Evolutionary conservation across 1,140 invertebrate genomes (phyloP), one percentile per base, ranked within the genome.

Genomic region (Drosophila funebris): DNA sequence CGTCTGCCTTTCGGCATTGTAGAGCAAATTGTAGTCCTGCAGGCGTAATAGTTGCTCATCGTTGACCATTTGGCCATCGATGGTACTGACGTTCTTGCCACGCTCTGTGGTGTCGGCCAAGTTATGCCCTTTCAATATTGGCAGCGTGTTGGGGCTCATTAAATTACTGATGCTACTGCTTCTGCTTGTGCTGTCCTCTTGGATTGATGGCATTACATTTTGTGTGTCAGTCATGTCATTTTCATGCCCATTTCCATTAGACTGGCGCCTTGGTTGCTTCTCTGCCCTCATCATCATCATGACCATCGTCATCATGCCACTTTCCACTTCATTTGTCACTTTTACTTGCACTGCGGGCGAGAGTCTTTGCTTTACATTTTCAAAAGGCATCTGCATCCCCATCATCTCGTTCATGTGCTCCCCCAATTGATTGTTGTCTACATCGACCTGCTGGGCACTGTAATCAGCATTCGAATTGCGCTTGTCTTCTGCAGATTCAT

Each of bases 251-350:
- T 75, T 70, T 57, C 48, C 62, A 57, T 77, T 67, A 54, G 43
- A 31, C 50, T 29, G 50, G 22, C 31, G 41, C 46, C 57, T 27
- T 20, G 27, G 44, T 27, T n/a, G 48, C 18, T 61, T 13, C 48
- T 57, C 27, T 24, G 53, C 48, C 27, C 61, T 58, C 60, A 57
- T 61, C 76, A 54, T 72, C 57, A 27, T 46, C 31, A 14, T 52
- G 52, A 46, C 46, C 62, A 46, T 62, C 75, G 46, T 76, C 60
- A 39, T 60, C 46, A 70, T 69, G 73, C 72, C 78, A 87, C 83
- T 88, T 88, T 88, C 78, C 83, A 79, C 83, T 88, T 88, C 83
- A 88, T 88, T 88, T 88, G 84, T 76, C 84, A 83, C 83, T 88
- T 88, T 88, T 88, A 83, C 83, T 87, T 87, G 83, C 84, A 71